Base-by-base conservation (phyloP, 2,797 vertebrate species). In the Sardinella longiceps region DNA sequence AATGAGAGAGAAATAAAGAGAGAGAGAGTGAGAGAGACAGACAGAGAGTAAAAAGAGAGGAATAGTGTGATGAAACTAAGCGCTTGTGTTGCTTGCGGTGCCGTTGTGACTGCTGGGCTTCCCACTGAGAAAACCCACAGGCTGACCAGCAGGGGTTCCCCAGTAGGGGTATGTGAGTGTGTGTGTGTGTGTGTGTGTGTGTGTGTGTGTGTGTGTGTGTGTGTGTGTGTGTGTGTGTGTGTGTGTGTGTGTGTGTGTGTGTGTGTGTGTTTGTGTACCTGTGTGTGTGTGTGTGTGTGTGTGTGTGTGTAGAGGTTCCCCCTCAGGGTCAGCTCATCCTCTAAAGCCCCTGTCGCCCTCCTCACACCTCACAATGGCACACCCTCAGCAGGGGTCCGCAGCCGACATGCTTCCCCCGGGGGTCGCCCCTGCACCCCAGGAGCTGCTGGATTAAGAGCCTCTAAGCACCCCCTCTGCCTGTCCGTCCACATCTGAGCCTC, bases 41-140 rank as follows among this genome's bases (percentile, higher is more conserved):
- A 80, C 6, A 33, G 28, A 33, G 10, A 33, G 28, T 39, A 5
- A 43, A 14, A 86, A n/a, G 70, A 50, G 53, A 58, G 53, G 5
- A 4, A 23, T 18, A 58, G 58, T 3, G n/a, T 14, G 28, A 66
- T 66, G 60, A 66, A 66, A 66, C 25, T 28, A 28, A 30, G 60
- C 28, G 11, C 25, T 15, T 30, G 60, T 66, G 60, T 66, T 66
- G 12, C 28, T 66, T 66, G 28, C 25, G 28, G 60, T 66, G 28
- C 60, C 56, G 11, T n/a, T n/a, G n/a, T 66, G 28, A 28, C 60
- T 66, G 60, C 60, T 63, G 58, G 58, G 58, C 58, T 66, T 66
- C 28, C 7, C 60, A 33, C 60, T 23, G n/a, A 10, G 56, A 25
- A 28, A 28, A 28, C 11, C 28, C 60, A 66, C 60, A 66, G 60